Evolutionary conservation across 2,113 vertebrate species (phyloP).

Genomic region (Oreochromis tanganicae): DNA sequence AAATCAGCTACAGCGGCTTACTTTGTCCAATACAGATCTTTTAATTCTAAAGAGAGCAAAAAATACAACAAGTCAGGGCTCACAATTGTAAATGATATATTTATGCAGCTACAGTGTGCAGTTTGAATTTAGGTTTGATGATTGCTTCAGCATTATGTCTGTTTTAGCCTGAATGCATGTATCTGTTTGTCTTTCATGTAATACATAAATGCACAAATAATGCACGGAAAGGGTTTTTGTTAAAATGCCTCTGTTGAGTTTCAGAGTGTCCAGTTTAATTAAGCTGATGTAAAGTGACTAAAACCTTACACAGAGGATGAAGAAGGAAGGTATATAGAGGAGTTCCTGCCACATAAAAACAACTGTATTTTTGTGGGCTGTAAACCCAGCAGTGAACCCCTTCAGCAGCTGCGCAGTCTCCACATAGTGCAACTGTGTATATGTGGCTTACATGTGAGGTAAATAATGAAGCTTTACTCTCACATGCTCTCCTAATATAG

Average conservation of each 20-base stretch:
- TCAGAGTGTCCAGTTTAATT: background rate
- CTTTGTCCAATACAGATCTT: background rate
- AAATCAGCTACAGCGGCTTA: background rate
- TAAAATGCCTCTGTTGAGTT: background rate
- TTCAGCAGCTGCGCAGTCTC: background rate
- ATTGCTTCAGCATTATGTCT: background rate
- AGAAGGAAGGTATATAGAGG: background rate
- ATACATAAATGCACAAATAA: background rate
- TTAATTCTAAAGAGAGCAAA: background rate
- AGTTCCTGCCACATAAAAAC: constrained; percentile 15
- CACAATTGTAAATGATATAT: background rate
- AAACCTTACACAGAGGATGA: background rate
- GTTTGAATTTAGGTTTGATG: background rate
- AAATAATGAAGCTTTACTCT: constrained; percentile 15
- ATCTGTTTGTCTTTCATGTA: background rate
- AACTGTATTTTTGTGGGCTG: constrained; percentile 25
- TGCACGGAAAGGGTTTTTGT: background rate
- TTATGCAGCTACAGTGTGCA: background rate
- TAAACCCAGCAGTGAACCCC: constrained; percentile 36
- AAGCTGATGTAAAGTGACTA: background rate
- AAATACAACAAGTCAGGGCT: background rate
- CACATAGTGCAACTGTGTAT: background rate
- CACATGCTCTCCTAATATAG: background rate
- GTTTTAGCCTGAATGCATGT: background rate
- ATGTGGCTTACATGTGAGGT: background rate